Base-by-base conservation (phyloP, 2,888 invertebrate species). In the Archips xylosteana region DNA sequence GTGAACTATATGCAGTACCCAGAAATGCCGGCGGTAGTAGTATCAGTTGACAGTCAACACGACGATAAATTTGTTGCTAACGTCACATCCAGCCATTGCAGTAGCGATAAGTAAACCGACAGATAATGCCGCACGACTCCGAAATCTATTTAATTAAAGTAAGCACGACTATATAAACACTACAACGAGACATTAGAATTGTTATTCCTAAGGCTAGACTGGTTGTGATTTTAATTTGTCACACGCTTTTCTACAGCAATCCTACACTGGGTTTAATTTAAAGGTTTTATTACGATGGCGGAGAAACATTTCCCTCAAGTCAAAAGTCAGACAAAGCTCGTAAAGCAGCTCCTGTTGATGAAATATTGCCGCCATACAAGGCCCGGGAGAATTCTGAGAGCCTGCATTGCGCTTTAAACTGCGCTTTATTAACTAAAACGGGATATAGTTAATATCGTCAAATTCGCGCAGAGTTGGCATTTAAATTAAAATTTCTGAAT, bases 31-130 rank as follows among this genome's bases (percentile, higher is more conserved):
- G 42, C 54, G 87, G 86, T 77, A 83, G 86, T 77, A 83, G 83
- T 85, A 87, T 86, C 85, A 85, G 82, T 85, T 85, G 89, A 86
- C 88, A 91, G 89, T 91, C 87, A 89, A 90, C 87, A 83, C 82
- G 79, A 84, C 88, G 79, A 91, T 92, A 91, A 92, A 91, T 92
- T 87, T 86, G 83, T 78, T 80, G 82, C 81, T 82, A 82, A 87
- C 87, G 91, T 91, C 91, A 89, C 85, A 82, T 82, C 78, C 87
- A 87, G 85, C 77, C 81, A 86, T 82, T 84, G 83, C 85, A 80
- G 65, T 34, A 51, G 70, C 45, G 69, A 74, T 74, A 66, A 64
- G 61, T 70, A 64, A 67, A 61, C 23, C 60, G 63, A 70, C 70
- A 61, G 70, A 74, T 74, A 70, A 61, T 51, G 60, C 51, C 39